Conservation (phyloP, 2,113 vertebrate species). For the Cyprinodon variegatus region DNA sequence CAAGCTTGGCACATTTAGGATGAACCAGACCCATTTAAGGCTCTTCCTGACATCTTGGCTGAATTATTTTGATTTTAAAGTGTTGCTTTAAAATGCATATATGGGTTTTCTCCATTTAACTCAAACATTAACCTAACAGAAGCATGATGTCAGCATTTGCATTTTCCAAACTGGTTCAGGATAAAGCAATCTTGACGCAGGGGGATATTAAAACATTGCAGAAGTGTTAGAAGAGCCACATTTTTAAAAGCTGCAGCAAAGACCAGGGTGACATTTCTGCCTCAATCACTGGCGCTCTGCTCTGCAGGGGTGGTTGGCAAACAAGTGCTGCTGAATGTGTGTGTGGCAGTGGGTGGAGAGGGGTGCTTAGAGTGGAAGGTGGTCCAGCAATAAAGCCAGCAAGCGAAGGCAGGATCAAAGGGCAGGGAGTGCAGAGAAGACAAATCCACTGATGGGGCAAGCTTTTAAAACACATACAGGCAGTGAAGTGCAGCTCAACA, state of each 20-base stretch:
- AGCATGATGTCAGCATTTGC: no score
- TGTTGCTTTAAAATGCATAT: no score
- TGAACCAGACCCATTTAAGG: no score
- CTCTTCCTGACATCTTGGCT: no score
- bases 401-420: constrained; percentile 30
- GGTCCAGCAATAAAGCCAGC: constrained; percentile 31
- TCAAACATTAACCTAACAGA: no score
- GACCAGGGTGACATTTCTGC: constrained; percentile 64
- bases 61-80: no score
- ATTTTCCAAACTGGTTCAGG: no score
- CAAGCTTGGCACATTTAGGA: no score
- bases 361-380: background rate
- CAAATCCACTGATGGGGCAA: constrained; percentile 22
- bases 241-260: constrained; percentile 19
- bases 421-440: constrained; percentile 15
- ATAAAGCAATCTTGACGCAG: no score
- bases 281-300: constrained; percentile 44
- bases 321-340: constrained; percentile 37
- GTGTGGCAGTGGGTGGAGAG: constrained; percentile 8
- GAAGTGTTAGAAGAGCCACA: background rate
- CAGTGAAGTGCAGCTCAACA: background rate
- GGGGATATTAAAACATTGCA: no score
- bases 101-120: no score
- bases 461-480: background rate
- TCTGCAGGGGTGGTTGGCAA: constrained; percentile 40